Evolutionary conservation across 1,140 invertebrate genomes (phyloP).

Genomic region (Neodiprion pinetum): DNA sequence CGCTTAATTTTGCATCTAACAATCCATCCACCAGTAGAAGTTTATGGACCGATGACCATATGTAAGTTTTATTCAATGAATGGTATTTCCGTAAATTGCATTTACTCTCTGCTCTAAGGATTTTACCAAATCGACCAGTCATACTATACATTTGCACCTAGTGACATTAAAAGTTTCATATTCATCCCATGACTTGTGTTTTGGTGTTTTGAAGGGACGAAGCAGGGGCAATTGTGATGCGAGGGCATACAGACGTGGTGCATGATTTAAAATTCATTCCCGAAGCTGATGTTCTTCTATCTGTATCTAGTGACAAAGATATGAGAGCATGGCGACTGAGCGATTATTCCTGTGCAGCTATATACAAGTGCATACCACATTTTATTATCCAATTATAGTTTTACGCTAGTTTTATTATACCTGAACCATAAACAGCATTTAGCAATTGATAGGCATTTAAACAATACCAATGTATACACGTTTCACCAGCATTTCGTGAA

Average conservation of each 20-base stretch:
- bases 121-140: too few relatives aligned
- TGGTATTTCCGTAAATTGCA: slow-evolving; percentile 15
- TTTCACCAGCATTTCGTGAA: slow-evolving; percentile 21
- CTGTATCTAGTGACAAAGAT: slow-evolving; percentile 79
- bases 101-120: neutral
- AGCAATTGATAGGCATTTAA: neutral
- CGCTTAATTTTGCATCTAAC: slow-evolving; percentile 47
- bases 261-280: slow-evolving; percentile 74
- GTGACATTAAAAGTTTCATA: neutral
- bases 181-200: neutral
- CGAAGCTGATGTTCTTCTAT: slow-evolving; percentile 69
- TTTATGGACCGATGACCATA: slow-evolving; percentile 36
- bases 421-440: too few relatives aligned
- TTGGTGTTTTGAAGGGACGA: slow-evolving; percentile 51
- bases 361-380: slow-evolving; percentile 69
- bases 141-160: too few relatives aligned
- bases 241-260: slow-evolving; percentile 77
- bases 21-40: slow-evolving; percentile 35
- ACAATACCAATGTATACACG: neutral
- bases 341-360: slow-evolving; percentile 71
- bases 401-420: too few relatives aligned
- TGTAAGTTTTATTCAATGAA: slow-evolving; percentile 32
- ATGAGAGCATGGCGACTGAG: slow-evolving; percentile 76
- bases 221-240: slow-evolving; percentile 66
- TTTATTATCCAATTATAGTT: neutral